These are phyloP conservation scores for Phoebastria nigripes DNA, from an alignment of 2,797 vertebrate species.

Conservation along the genomic window DNA sequence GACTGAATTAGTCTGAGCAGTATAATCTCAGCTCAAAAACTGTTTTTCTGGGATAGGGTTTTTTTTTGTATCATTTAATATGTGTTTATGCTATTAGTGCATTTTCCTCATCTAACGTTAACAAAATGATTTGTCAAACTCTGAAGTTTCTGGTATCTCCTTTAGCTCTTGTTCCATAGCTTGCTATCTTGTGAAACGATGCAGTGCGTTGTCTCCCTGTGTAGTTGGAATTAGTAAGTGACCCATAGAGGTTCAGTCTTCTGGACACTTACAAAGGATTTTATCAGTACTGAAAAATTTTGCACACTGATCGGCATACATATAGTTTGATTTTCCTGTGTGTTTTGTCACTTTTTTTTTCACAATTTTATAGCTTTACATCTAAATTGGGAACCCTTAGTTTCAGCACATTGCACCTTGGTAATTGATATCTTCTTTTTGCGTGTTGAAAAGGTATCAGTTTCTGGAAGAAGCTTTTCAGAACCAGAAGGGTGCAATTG, in stretches of 20 bases:
- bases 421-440: constrained; percentile 21
- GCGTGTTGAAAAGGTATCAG: constrained; percentile 84
- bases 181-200: neutral
- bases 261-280: neutral
- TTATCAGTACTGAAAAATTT: neutral
- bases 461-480: constrained; percentile 98
- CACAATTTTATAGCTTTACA: neutral
- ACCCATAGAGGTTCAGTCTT: neutral
- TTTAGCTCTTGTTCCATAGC: neutral
- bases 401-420: neutral
- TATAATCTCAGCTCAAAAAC: neutral
- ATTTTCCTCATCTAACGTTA: neutral
- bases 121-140: neutral
- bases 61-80: neutral
- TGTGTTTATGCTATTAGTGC: neutral
- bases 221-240: neutral
- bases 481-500: constrained; percentile 95
- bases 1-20: neutral
- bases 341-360: neutral
- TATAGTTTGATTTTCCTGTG: neutral
- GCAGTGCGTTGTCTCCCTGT: neutral
- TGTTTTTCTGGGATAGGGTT: neutral
- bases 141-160: neutral
- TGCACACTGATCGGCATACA: rapidly evolving
- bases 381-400: neutral